Evolutionary conservation across 2,797 vertebrate genomes (phyloP).

Genomic region (Eleutherodactylus coqui): DNA sequence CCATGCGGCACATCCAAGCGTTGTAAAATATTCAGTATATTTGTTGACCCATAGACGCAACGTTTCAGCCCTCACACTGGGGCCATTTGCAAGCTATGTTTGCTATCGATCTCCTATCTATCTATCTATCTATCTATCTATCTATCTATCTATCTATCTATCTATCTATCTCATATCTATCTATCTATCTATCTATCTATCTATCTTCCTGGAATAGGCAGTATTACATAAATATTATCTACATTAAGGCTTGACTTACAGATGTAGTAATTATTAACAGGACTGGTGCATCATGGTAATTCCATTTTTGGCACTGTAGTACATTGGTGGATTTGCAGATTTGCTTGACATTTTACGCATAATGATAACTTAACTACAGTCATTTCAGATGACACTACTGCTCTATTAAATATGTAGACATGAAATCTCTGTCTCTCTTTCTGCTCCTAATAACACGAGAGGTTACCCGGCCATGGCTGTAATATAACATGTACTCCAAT

Average conservation of each 20-base stretch:
- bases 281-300: too few species aligned
- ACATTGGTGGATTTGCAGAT: too few species aligned
- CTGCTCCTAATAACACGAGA: constrained; percentile 33
- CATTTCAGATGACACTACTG: background rate
- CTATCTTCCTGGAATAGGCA: background rate
- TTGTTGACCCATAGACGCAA: too few species aligned
- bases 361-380: too few species aligned
- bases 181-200: background rate
- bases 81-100: too few species aligned
- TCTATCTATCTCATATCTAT: constrained; percentile 34
- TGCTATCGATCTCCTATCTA: background rate
- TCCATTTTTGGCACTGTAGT: too few species aligned
- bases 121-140: constrained; percentile 6
- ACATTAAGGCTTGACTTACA: background rate
- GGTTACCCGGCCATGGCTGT: background rate
- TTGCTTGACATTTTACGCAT: too few species aligned
- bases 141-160: constrained; percentile 27
- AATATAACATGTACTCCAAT: background rate
- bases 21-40: too few species aligned
- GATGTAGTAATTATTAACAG: too few species aligned
- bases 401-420: constrained; percentile 2
- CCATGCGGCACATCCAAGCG: too few species aligned
- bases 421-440: background rate
- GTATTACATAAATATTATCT: background rate
- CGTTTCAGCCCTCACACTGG: too few species aligned